phyloP scores from a whole-genome alignment of 2,113 vertebrate species.

The Cariama cristata region DNA sequence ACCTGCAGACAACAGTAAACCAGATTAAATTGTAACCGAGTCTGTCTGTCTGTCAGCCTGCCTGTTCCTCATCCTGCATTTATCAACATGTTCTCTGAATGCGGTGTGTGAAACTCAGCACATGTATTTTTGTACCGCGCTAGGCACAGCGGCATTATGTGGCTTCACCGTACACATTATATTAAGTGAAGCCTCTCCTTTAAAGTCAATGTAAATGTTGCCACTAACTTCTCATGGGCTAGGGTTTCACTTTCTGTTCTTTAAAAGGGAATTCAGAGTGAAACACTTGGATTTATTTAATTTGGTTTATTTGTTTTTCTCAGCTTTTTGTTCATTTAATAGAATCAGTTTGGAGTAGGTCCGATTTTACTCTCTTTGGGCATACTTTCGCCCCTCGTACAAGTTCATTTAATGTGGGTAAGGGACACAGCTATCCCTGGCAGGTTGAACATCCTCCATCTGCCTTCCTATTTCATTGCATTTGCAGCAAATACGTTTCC shows the following conservation, averaged over 20 bases:
- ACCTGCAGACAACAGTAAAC: not conserved
- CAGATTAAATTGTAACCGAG: constrained; percentile 24
- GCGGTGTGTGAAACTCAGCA: constrained; percentile 14
- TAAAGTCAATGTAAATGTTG: not conserved
- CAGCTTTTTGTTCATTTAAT: not conserved
- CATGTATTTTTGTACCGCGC: not conserved
- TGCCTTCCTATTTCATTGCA: not conserved
- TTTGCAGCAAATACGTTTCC: not conserved
- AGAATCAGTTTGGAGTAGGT: not conserved
- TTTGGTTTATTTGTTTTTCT: not conserved
- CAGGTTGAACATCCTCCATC: not conserved
- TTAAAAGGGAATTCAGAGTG: not conserved
- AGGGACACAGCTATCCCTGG: not conserved
- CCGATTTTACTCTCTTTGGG: not conserved
- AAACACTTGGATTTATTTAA: not conserved
- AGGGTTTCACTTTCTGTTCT: not conserved
- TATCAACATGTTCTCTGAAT: not conserved
- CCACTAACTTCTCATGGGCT: not conserved
- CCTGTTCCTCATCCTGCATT: not conserved
- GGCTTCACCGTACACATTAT: not conserved
- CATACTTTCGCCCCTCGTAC: not conserved
- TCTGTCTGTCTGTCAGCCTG: not conserved
- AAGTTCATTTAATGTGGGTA: not conserved
- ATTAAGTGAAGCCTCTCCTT: not conserved
- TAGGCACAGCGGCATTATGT: not conserved